phyloP scores from a whole-genome alignment of 2,113 vertebrate species.

The Caranx ignobilis region DNA sequence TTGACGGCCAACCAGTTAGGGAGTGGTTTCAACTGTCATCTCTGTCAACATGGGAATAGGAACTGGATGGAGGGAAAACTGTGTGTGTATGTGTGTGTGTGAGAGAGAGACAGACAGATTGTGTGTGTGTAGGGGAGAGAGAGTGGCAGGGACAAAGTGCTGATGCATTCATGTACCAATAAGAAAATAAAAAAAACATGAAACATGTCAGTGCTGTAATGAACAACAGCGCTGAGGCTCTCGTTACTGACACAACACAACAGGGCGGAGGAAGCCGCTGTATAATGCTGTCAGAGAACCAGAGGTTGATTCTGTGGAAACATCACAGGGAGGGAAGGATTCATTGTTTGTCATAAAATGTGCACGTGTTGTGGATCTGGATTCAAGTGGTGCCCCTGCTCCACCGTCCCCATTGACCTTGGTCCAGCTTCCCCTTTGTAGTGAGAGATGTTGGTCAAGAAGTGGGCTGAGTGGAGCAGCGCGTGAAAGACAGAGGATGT shows the following conservation, averaged over 20 bases:
- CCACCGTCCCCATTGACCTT: constrained; percentile 32
- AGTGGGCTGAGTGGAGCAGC: constrained; percentile 19
- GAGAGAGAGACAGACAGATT: constrained; percentile 12
- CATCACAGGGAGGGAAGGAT: background rate
- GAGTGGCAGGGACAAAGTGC: constrained; percentile 19
- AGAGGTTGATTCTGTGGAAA: constrained; percentile 19
- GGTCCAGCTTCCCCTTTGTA: constrained; percentile 23
- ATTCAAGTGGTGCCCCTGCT: background rate
- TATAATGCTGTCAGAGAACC: constrained; percentile 29
- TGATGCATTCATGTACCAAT: constrained; percentile 19
- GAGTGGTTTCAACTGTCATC: constrained; percentile 76
- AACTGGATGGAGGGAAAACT: constrained; percentile 27
- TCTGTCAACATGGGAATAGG: constrained; percentile 69
- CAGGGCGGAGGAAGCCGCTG: constrained; percentile 15
- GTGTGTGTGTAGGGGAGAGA: background rate
- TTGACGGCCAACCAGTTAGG: constrained; percentile 75
- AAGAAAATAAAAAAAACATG: constrained; percentile 1
- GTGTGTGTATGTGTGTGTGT: background rate
- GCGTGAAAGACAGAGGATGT: constrained; percentile 16
- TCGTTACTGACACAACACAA: constrained; percentile 10
- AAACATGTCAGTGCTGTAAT: constrained; percentile 9
- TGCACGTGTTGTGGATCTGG: constrained; percentile 1
- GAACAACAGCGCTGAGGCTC: constrained; percentile 8
- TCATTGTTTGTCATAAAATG: constrained; percentile 26
- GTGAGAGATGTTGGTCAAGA: constrained; percentile 6